Evolutionary conservation across 2,113 vertebrate genomes (phyloP), one percentile per base, ranked within the genome.

Genomic region (Hypanus sabinus): DNA sequence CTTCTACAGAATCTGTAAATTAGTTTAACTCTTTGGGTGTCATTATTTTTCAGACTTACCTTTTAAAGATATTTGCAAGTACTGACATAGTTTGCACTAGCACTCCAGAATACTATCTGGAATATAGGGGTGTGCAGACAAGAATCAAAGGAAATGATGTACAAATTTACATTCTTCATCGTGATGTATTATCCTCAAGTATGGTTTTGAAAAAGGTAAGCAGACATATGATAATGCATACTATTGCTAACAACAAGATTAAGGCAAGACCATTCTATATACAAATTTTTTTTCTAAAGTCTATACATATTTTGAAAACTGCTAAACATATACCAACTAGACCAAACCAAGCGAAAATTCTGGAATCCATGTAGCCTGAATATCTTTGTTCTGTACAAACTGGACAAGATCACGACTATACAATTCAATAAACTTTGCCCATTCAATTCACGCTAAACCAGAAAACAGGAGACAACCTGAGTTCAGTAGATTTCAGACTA

Each of bases 251-350:
- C 14, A 38, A 70, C 33, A 93, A 38, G n/a, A 65, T 36, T 70
- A 68, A 36, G 33, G 70, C 62, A 20, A 70, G 38, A 1, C 14
- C 36, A 93, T 93, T 24, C 36, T 73, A 93, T 12, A 65, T 90
- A 90, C 85, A 90, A 93, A 11, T 93, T 65, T 46, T 73, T 65
- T 46, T 73, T 75, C 38, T 46, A 93, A 93, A 93, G 73, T 73
- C 33, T 93, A 33, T 93, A 93, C 91, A 93, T 5, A 75, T 30
- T 93, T 93, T 38, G 68, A 93, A 93, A 93, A 27, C 70, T 36
- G 30, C 90, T 46, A 73, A 9, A 90, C 46, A 65, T 8, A 65
- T 30, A 65, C 30, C 60, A 20, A 90, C 33, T 27, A 73, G 22
- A 55, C 91, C 46, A 93, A 75, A 14, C 20, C 68, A 73, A 75